Conservation (phyloP, 1,140 invertebrate genomes). For the Helicoverpa armigera region DNA sequence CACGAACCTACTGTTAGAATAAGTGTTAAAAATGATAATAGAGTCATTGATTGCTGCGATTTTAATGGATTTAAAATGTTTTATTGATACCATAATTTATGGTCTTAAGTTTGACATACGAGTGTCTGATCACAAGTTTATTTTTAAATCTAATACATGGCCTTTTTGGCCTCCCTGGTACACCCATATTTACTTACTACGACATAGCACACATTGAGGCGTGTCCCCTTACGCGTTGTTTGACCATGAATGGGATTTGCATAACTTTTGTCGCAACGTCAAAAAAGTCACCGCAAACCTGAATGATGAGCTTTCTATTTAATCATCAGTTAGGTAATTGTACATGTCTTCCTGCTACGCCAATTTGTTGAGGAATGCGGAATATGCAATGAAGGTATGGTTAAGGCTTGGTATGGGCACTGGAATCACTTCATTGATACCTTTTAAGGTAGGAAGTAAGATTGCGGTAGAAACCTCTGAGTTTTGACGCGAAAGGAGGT, state of each 20-base stretch:
- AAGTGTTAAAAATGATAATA: too few relatives aligned
- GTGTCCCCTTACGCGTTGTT: constrained; percentile 19
- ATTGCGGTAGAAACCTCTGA: not conserved
- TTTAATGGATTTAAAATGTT: too few relatives aligned
- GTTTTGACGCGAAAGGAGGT: too few relatives aligned
- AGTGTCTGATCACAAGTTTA: too few relatives aligned
- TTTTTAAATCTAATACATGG: too few relatives aligned
- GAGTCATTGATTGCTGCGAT: too few relatives aligned
- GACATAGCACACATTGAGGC: constrained; percentile 21
- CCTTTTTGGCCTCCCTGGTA: too few relatives aligned
- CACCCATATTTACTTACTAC: not conserved
- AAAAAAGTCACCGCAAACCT: constrained; percentile 11
- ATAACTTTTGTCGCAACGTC: constrained; percentile 41
- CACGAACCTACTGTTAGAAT: not conserved
- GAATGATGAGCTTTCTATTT: constrained; percentile 41
- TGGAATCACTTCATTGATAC: constrained; percentile 1
- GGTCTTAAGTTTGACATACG: too few relatives aligned
- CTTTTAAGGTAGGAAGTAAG: not conserved
- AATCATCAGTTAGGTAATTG: constrained; percentile 37
- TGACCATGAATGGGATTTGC: constrained; percentile 46
- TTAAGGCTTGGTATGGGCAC: not conserved
- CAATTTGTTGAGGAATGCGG: constrained; percentile 20
- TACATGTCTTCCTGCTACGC: not conserved
- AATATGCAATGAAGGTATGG: not conserved
- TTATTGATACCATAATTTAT: too few relatives aligned